Base-by-base conservation (phyloP, 2,797 vertebrate species). In the Acipenser transmontanus region DNA sequence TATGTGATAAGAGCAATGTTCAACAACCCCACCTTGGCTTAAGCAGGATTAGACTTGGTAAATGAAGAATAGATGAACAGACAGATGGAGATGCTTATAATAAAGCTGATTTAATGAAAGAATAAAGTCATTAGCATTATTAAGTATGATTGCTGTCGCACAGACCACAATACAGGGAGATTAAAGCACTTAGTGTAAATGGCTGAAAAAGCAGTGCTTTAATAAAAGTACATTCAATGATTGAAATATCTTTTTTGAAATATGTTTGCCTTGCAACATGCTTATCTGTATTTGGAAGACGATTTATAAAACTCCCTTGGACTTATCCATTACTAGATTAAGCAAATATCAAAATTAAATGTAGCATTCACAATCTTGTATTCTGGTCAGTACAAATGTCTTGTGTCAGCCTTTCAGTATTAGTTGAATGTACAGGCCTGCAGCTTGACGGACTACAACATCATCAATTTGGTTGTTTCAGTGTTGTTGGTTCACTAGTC, bases 81-180 rank as follows among this genome's bases (percentile, higher is more conserved):
- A 7, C 52, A 54, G 34, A 54, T 54, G n/a, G 52, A 54, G 7
- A 54, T 54, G 7, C 8, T 13, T 7, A 6, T 5, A 47, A 61
- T 61, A 17, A 17, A 7, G 17, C 60, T 77, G 72, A 79, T 77
- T 79, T 79, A 77, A 73, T 74, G 72, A 76, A 73, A 67, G 70
- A 70, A 74, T 77, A 64, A 68, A 76, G 75, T 74, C 75, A 77
- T 79, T 75, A 77, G 51, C 60, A 68, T 79, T 79, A 76, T 76
- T 77, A 76, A 79, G 68, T 68, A 57, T 60, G 65, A 57, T 67
- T 59, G 67, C 66, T 62, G 72, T 72, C 74, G 72, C 72, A 68
- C 73, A 70, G 71, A 68, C 73, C 69, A 68, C 72, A 74, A 71
- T 79, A 68, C 71, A 66, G 68, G 61, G 69, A 74, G 70, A 74